These are phyloP conservation scores for Petrophora chlorosata DNA, from an alignment of 2,888 invertebrate species.

Conservation along the genomic window DNA sequence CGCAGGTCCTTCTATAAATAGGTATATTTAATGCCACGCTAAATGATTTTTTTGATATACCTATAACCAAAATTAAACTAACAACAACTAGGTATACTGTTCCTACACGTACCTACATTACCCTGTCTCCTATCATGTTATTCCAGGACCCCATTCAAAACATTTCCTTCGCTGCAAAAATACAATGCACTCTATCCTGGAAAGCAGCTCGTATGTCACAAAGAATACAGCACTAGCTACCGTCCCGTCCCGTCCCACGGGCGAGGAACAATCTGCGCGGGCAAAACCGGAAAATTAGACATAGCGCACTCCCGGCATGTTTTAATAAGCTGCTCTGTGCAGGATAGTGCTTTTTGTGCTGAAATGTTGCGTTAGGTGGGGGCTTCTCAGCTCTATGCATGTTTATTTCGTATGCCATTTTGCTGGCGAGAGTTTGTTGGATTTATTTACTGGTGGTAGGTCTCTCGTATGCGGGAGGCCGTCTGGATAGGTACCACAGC, in stretches of 20 bases:
- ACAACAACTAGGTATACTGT: too few relatives aligned
- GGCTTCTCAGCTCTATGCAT: constrained; percentile 2
- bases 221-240: constrained; percentile 11
- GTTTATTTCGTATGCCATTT: neutral
- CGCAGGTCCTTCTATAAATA: too few relatives aligned
- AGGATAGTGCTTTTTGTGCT: constrained; percentile 37
- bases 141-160: neutral
- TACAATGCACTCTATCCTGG: constrained; percentile 15
- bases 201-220: constrained; percentile 19
- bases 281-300: constrained; percentile 80
- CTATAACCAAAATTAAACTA: too few relatives aligned
- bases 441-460: too few relatives aligned
- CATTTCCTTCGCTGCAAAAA: constrained; percentile 10
- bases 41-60: too few relatives aligned
- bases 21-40: too few relatives aligned
- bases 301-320: constrained; percentile 54
- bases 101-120: too few relatives aligned
- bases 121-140: neutral
- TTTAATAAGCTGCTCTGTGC: constrained; percentile 58
- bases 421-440: neutral
- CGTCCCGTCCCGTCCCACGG: constrained; percentile 48
- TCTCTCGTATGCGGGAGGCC: too few relatives aligned
- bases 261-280: constrained; percentile 68
- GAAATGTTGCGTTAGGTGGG: constrained; percentile 27
- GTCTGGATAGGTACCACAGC: too few relatives aligned